phyloP scores from a whole-genome alignment of 2,888 invertebrate genomes.

The Acanthosepion lycidas region DNA sequence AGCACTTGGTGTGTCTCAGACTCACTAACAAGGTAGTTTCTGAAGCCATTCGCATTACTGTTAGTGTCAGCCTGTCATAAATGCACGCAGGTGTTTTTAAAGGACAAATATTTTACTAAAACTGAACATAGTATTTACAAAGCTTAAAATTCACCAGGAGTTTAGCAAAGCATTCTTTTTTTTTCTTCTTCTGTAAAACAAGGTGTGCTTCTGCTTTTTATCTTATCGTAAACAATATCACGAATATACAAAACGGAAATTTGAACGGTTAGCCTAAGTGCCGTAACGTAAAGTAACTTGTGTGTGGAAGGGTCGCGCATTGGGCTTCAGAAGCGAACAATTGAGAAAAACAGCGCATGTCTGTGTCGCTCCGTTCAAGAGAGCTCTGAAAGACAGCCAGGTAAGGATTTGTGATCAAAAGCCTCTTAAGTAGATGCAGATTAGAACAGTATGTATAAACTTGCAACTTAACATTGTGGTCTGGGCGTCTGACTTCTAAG shows the following conservation, averaged over 20 bases:
- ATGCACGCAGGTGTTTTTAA: not conserved
- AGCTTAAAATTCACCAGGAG: not conserved
- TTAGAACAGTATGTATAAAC: not conserved
- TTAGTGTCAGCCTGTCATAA: not conserved
- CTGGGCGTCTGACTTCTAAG: not conserved
- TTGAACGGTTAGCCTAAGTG: not conserved
- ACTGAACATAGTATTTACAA: not conserved
- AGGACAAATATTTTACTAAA: not conserved
- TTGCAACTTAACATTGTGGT: not conserved
- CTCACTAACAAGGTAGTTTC: no score
- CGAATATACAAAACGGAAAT: not conserved
- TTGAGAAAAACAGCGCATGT: not conserved
- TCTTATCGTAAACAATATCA: not conserved
- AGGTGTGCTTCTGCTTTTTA: not conserved
- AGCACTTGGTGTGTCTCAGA: no score
- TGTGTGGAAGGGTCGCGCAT: not conserved
- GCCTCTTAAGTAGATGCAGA: not conserved
- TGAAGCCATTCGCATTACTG: no score
- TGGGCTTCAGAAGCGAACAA: not conserved
- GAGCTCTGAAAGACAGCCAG: not conserved
- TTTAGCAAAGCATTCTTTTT: not conserved
- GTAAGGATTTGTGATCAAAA: not conserved
- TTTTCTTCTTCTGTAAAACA: not conserved
- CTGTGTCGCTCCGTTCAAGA: not conserved
- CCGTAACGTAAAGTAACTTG: not conserved